Percentiles rank a stretch among this genome's conserved stretches.
phyloP scores from a whole-genome alignment of 2,113 vertebrate genomes.

The Varanus komodoensis region DNA sequence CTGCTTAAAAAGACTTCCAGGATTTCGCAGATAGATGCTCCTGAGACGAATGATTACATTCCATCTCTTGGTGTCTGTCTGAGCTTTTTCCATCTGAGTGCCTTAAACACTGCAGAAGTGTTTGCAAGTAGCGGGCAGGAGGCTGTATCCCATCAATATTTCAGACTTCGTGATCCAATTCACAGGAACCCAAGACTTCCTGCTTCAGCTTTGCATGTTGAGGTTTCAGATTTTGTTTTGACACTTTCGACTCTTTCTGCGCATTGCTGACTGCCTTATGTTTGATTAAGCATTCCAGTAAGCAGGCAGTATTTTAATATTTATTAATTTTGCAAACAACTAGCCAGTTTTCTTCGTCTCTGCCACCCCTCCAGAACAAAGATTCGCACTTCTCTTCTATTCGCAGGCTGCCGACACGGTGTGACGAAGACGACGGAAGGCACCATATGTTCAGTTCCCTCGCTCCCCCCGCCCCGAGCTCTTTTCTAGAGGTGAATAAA shows the following conservation, averaged over 20 bases:
- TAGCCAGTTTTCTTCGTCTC: conserved; percentile 36
- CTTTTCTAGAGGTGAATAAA: conserved; percentile 67
- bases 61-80: conserved; percentile 58
- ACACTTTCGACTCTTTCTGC: conserved; percentile 59
- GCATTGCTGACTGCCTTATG: conserved; percentile 59
- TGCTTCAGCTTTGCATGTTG: conserved; percentile 51
- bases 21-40: conserved; percentile 56
- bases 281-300: conserved; percentile 60
- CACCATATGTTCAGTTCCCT: conserved; percentile 71
- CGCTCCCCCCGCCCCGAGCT: conserved; percentile 40
- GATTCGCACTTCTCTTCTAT: conserved; percentile 69
- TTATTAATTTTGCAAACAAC: conserved; percentile 54
- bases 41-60: conserved; percentile 69
- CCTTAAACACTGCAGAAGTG: conserved; percentile 64
- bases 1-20: conserved; percentile 67
- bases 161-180: conserved; percentile 69
- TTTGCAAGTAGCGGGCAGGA: conserved; percentile 63
- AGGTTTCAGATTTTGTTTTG: conserved; percentile 62
- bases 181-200: conserved; percentile 65
- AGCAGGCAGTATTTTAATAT: conserved; percentile 53
- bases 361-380: conserved; percentile 46
- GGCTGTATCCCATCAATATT: conserved; percentile 71
- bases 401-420: conserved; percentile 66
- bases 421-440: conserved; percentile 70
- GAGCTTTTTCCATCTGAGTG: conserved; percentile 65